phyloP scores from a whole-genome alignment of 2,888 invertebrate species.

The Neoascia interrupta region DNA sequence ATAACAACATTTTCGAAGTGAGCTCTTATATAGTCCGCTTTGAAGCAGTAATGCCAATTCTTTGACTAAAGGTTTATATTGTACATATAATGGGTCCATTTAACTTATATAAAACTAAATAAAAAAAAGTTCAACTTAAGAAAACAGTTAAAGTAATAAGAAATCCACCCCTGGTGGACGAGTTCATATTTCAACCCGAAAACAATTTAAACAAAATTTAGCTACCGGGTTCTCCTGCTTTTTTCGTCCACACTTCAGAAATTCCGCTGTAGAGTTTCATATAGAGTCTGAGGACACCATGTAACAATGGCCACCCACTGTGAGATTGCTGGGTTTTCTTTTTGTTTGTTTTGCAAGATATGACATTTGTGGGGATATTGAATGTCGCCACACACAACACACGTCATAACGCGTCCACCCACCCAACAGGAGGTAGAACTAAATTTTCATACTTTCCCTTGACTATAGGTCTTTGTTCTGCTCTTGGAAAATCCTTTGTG shows the following conservation, averaged over 20 bases:
- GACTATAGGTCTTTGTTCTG: background rate
- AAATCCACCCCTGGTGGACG: conserved; percentile 2
- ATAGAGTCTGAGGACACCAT: conserved; percentile 4
- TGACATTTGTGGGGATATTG: conserved; percentile 27
- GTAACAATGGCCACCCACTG: conserved; percentile 56
- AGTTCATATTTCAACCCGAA: conserved; percentile 9
- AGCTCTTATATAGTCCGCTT: no score
- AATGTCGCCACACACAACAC: conserved; percentile 19
- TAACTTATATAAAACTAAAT: no score
- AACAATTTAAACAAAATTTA: background rate
- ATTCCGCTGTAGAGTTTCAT: conserved; percentile 3
- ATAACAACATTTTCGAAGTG: no score
- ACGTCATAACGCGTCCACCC: background rate
- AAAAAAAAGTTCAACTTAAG: no score
- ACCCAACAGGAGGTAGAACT: conserved; percentile 1
- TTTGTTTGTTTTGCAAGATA: conserved; percentile 3
- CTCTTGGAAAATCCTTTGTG: conserved; percentile 9
- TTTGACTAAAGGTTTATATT: no score
- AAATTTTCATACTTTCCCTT: conserved; percentile 25
- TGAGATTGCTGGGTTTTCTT: conserved; percentile 40
- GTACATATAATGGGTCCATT: no score
- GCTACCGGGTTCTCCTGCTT: background rate
- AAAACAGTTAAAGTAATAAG: no score
- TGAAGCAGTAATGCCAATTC: no score
- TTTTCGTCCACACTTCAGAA: background rate